phyloP scores from a whole-genome alignment of 2,888 invertebrate genomes.

The Drosophila picticornis region DNA sequence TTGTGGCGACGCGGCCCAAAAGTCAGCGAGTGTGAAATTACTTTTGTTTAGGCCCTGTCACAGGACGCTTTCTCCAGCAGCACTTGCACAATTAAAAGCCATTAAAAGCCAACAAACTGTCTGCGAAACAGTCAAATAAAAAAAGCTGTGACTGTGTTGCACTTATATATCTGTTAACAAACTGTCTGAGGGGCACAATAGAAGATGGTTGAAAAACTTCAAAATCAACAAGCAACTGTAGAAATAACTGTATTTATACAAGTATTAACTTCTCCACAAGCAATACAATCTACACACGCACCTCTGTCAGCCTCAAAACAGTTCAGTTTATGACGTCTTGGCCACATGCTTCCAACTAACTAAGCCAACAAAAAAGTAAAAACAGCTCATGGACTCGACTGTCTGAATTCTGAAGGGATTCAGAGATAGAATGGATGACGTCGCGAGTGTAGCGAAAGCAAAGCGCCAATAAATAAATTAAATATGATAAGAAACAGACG shows the following conservation, averaged over 20 bases:
- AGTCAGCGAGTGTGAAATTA: conserved; percentile 82
- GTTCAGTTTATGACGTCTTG: conserved; percentile 35
- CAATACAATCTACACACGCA: conserved; percentile 12
- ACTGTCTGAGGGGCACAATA: not conserved
- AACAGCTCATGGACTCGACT: conserved; percentile 18
- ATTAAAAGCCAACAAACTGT: conserved; percentile 77
- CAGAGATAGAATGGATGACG: conserved; percentile 52
- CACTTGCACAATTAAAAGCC: conserved; percentile 75
- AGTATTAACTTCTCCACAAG: not conserved
- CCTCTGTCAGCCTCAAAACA: conserved; percentile 4
- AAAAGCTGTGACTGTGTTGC: conserved; percentile 19
- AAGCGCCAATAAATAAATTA: conserved; percentile 40
- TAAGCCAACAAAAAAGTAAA: conserved; percentile 9
- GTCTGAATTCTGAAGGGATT: not conserved
- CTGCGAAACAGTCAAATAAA: conserved; percentile 55
- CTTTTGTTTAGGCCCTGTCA: conserved; percentile 70
- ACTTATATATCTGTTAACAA: conserved; percentile 5
- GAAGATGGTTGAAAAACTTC: not conserved
- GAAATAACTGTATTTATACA: not conserved
- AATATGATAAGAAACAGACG: conserved; percentile 52
- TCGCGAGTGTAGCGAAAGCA: conserved; percentile 34
- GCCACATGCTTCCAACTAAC: conserved; percentile 31
- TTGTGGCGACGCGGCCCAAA: conserved; percentile 52
- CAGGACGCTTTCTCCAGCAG: conserved; percentile 11
- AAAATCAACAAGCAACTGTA: not conserved